Conservation (phyloP, 2,888 invertebrate genomes). For the Anarsia innoxiella region DNA sequence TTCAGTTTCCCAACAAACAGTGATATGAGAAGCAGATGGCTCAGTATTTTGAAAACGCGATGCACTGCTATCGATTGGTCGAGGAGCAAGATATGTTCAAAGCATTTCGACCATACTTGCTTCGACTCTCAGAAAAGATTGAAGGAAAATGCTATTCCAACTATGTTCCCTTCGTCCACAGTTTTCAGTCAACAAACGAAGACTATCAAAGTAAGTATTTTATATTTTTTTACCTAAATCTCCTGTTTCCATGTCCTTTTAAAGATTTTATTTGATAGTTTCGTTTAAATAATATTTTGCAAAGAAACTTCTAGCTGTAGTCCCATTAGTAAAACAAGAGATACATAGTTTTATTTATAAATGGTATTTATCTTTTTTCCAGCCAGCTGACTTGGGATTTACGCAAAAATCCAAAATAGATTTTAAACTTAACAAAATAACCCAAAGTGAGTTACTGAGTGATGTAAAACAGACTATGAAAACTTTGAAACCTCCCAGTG, state of each 20-base stretch:
- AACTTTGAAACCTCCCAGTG: conserved; percentile 42
- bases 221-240: too few relatives aligned
- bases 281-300: too few relatives aligned
- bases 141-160: conserved; percentile 51
- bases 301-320: too few relatives aligned
- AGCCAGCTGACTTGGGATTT: not conserved
- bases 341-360: too few relatives aligned
- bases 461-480: conserved; percentile 43
- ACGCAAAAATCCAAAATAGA: conserved; percentile 32
- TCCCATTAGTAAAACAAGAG: too few relatives aligned
- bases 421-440: conserved; percentile 37
- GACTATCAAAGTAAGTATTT: too few relatives aligned
- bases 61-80: conserved; percentile 50
- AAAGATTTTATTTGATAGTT: too few relatives aligned
- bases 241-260: too few relatives aligned
- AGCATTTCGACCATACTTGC: conserved; percentile 54
- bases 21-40: conserved; percentile 57
- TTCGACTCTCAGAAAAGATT: conserved; percentile 49
- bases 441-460: conserved; percentile 45
- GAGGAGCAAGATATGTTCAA: conserved; percentile 56
- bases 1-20: conserved; percentile 44
- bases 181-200: too few relatives aligned
- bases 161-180: conserved; percentile 40
- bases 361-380: not conserved
- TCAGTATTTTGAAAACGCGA: conserved; percentile 44